Base-by-base conservation (phyloP, 23 tunicate genomes). In the Ciona savignyi region DNA sequence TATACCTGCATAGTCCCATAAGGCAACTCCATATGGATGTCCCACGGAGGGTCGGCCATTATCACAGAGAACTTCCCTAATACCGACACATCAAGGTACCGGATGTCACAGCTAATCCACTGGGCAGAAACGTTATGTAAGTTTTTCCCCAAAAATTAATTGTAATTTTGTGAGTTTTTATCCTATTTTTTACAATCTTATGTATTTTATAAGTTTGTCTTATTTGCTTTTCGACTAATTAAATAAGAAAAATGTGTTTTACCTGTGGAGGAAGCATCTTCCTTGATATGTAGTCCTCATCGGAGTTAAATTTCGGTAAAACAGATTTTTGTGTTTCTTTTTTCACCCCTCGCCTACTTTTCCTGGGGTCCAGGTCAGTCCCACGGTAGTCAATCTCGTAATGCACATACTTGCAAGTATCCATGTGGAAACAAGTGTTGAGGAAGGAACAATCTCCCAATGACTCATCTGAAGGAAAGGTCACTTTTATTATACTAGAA, bases 41-140 rank as follows among this genome's bases (percentile, higher is more conserved):
- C 99, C 99, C 99, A 95, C 15, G 99, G 99, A 20, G 99, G 99
- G 63, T 95, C 99, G 21, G 99, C 99, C 99, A 95, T 95, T 25
- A 95, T 95, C 0, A 95, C 99, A 4, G 96, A 80, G 76, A 89
- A 95, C 70, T 95, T 95, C 19, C 99, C 99, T 51, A 95, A 70
- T 24, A 89, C 83, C 9, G 87, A 76, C 3, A 95, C 60, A 62
- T 95, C 99, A 0, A 95, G 81, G 42, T 95, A 89, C 0, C 99
- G 87, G 33, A 91, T 91, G 62, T 91, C 97, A 80, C 97, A 91
- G 79, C 72, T 84, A 0, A 95, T 85, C 99, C 99, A 95, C 83
- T 94, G 83, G 0, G 65, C 26, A 15, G 19, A 65, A 65, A 24
- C 26, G 20, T 23, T 11, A 23, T 15, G 19, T n/a, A n/a, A n/a